Evolutionary conservation across 2,113 vertebrate genomes (phyloP), one percentile per base, ranked within the genome.

Genomic region (Cranoglanis bouderius): DNA sequence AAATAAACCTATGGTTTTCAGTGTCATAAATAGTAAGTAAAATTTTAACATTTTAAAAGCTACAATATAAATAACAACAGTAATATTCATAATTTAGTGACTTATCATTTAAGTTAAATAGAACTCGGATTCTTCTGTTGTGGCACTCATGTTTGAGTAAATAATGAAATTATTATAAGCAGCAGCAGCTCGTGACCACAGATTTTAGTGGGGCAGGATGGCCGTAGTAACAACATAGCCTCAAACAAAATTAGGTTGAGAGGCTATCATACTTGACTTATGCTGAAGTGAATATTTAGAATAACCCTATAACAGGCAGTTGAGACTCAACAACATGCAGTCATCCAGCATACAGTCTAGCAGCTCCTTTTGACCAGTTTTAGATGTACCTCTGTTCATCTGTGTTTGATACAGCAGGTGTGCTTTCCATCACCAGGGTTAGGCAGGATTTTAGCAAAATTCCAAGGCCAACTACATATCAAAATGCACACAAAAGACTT

Each of bases 1-100:
- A 46, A 24, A 46, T 21, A 19, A 38, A 38, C 29, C 29, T n/a
- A n/a, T n/a, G 70, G 2, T 70, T 74, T 75, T 21, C 2, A 72
- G 35, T 24, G 35, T 19, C 32, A 40, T 74, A 8, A 72, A 72
- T 6, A 38, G 32, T 19, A 74, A 2, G 38, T 21, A 21, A 9
- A 9, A 24, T 40, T 3, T 3, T 75, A 24, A 38, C 21, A 10
- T 24, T 24, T 10, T 29, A 46, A n/a, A 78, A 29, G 91, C 91
- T 93, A 91, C 91, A 90, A 92, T 81, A 38, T 91, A 77, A 46
- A 77, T 78, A 77, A 0, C 3, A 77, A 49, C 26, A 14, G 26
- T n/a, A n/a, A 21, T 24, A 40, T 40, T 74, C 2, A 19, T 7
- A 6, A 74, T 74, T 74, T 74, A 74, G 35, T 74, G 26, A 3